Percentiles rank a stretch among this genome's conserved stretches.
These are phyloP conservation scores for Hypotaenidia okinawae DNA, from an alignment of 2,797 vertebrate species.

Conservation along the genomic window DNA sequence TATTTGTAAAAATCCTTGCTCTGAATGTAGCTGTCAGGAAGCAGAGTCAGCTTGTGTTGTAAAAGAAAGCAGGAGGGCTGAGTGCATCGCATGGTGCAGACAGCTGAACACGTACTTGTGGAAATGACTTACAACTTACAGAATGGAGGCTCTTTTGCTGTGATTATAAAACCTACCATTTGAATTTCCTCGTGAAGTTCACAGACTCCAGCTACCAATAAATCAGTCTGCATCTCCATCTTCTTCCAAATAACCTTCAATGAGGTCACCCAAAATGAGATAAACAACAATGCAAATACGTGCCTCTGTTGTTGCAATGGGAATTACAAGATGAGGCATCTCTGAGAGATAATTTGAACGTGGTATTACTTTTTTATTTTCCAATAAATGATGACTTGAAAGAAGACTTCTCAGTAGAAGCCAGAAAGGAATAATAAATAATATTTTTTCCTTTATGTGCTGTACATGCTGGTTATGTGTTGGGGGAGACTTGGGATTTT, in stretches of 20 bases:
- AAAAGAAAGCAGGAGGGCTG: background rate
- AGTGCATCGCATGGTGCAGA: background rate
- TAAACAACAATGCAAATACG: slow-evolving; percentile 42
- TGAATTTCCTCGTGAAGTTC: slow-evolving; percentile 9
- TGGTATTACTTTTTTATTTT: slow-evolving; percentile 45
- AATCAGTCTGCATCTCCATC: slow-evolving; percentile 32
- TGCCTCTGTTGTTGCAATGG: slow-evolving; percentile 37
- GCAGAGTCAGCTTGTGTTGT: background rate
- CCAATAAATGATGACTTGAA: slow-evolving; percentile 39
- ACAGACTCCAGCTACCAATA: slow-evolving; percentile 15
- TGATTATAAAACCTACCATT: background rate
- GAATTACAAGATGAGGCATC: slow-evolving; percentile 45
- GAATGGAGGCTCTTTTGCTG: background rate
- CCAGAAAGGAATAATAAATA: slow-evolving; percentile 31
- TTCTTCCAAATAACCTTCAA: slow-evolving; percentile 22
- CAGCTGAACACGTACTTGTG: background rate
- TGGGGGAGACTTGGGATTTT: background rate
- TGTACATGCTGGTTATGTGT: background rate
- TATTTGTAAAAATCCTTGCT: background rate
- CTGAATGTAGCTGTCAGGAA: background rate
- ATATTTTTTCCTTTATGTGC: background rate
- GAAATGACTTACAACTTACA: background rate
- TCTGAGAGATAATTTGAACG: slow-evolving; percentile 28
- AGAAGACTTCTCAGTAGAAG: slow-evolving; percentile 18
- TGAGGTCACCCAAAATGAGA: slow-evolving; percentile 54